phyloP scores from a whole-genome alignment of 2,888 invertebrate species.

The Germaria angustata region DNA sequence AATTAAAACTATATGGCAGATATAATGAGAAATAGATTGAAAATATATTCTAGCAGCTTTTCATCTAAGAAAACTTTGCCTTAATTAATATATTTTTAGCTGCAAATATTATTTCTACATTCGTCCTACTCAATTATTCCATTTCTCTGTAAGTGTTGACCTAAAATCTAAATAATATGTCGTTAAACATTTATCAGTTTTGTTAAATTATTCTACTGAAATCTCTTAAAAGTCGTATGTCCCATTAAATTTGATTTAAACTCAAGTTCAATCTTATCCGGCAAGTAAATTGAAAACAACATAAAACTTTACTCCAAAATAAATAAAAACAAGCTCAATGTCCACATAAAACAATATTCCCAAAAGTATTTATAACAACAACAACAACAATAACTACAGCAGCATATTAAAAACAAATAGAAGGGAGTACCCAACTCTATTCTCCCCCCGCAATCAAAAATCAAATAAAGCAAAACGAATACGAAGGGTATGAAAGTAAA shows the following conservation, averaged over 20 bases:
- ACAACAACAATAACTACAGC: not conserved
- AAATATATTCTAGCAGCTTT: too few relatives aligned
- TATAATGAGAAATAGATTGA: too few relatives aligned
- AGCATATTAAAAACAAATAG: conserved; percentile 13
- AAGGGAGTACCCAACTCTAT: not conserved
- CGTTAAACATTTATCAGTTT: conserved; percentile 2
- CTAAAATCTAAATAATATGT: not conserved
- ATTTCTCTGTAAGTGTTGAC: not conserved
- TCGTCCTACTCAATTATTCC: not conserved
- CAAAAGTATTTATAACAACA: not conserved
- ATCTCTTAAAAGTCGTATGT: conserved; percentile 3
- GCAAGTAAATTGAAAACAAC: not conserved
- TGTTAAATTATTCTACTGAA: conserved; percentile 11
- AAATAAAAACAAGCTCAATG: not conserved
- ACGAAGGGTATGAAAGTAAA: not conserved
- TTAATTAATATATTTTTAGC: too few relatives aligned
- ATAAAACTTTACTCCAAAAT: not conserved
- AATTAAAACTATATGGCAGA: too few relatives aligned
- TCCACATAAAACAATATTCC: not conserved
- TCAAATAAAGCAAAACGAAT: not conserved
- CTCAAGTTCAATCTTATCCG: not conserved
- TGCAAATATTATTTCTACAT: too few relatives aligned
- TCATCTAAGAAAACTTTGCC: too few relatives aligned
- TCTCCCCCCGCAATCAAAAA: not conserved
- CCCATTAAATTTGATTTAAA: not conserved